These are phyloP conservation scores for Otolemur crassicaudatus DNA, from an alignment of 2,797 vertebrate genomes.

Conservation along the genomic window DNA sequence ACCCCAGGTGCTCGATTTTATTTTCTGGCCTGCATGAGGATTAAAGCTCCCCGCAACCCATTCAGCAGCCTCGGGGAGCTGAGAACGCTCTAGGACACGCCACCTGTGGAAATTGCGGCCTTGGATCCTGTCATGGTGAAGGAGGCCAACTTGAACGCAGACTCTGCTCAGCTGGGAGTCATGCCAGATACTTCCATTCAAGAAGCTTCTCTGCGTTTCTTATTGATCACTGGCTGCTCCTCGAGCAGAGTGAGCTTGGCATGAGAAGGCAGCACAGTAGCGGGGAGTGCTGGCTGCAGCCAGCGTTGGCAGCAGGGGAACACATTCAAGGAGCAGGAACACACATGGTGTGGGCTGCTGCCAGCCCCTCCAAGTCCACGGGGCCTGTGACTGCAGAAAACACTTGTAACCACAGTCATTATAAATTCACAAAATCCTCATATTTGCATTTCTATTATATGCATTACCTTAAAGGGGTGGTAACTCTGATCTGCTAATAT, in stretches of 20 bases:
- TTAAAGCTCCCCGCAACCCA: constrained; percentile 6
- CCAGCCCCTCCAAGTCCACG: constrained; percentile 22
- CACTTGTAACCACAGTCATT: constrained; percentile 54
- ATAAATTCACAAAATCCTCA: constrained; percentile 45
- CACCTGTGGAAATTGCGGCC: constrained; percentile 96
- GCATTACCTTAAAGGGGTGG: not conserved
- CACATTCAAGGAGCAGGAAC: constrained; percentile 13
- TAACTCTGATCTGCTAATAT: not conserved
- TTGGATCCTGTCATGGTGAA: constrained; percentile 93
- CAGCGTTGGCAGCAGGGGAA: constrained; percentile 43
- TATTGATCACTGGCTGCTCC: constrained; percentile 66
- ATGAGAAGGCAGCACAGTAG: constrained; percentile 17
- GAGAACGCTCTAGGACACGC: constrained; percentile 93
- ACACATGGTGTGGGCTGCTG: constrained; percentile 5
- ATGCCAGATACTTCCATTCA: constrained; percentile 95
- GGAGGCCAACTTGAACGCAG: constrained; percentile 96
- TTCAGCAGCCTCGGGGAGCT: constrained; percentile 90
- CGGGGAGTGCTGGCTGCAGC: not conserved
- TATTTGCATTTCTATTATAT: constrained; percentile 43
- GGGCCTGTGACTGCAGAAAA: constrained; percentile 27
- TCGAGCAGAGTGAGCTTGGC: constrained; percentile 60
- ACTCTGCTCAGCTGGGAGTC: constrained; percentile 92
- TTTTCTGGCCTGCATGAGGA: constrained; percentile 2
- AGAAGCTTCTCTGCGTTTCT: constrained; percentile 87
- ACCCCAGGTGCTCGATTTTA: not conserved